Conservation (phyloP, 2,888 invertebrate species). For the Carcina quercana region DNA sequence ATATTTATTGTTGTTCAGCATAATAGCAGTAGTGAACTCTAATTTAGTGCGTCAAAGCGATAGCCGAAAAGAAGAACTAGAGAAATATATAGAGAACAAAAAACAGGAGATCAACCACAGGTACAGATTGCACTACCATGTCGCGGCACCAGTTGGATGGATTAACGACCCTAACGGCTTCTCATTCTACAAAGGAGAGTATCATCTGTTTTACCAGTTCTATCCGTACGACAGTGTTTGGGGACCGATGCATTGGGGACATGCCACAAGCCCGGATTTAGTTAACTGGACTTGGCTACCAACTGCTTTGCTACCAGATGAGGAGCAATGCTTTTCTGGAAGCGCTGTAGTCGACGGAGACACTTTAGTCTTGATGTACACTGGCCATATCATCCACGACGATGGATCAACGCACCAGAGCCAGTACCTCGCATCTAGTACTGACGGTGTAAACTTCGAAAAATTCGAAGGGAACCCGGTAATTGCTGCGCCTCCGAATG, state of each 20-base stretch:
- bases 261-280: constrained; percentile 56
- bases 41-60: no score
- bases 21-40: no score
- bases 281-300: constrained; percentile 64
- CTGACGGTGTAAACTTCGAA: constrained; percentile 51
- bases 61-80: constrained; percentile 37
- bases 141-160: constrained; percentile 66
- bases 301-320: constrained; percentile 61
- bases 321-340: constrained; percentile 63
- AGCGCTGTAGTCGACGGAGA: constrained; percentile 55
- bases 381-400: constrained; percentile 35
- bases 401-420: constrained; percentile 43
- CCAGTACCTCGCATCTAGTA: constrained; percentile 54
- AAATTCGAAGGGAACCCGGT: constrained; percentile 62
- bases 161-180: constrained; percentile 76
- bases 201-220: constrained; percentile 70
- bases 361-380: constrained; percentile 51
- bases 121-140: constrained; percentile 52
- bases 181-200: constrained; percentile 61
- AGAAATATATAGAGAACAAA: constrained; percentile 45
- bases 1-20: no score
- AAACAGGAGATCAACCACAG: constrained; percentile 43
- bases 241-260: constrained; percentile 75
- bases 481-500: constrained; percentile 40
- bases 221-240: constrained; percentile 60